A percentile compares a stretch with the other conserved stretches of the same genome.
phyloP scores from a whole-genome alignment of 2,797 vertebrate species.

The Petrocephalus schoutedeni region DNA sequence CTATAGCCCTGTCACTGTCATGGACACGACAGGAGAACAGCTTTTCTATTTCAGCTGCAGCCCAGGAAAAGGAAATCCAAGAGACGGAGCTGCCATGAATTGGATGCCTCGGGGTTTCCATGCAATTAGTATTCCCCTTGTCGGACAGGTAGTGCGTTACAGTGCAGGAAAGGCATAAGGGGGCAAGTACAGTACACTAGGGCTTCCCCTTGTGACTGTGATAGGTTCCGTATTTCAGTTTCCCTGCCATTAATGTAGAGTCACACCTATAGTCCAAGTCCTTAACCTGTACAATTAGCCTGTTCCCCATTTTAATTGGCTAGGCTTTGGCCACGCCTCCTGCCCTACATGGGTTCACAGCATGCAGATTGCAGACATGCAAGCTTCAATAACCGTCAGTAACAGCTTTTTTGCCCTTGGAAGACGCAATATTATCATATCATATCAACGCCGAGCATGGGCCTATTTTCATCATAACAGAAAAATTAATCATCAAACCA shows the following conservation, averaged over 20 bases:
- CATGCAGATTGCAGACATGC: neutral
- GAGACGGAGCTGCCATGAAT: neutral
- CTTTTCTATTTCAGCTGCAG: neutral
- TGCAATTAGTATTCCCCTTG: neutral
- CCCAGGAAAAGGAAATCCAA: neutral
- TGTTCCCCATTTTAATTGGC: neutral
- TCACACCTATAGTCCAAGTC: neutral
- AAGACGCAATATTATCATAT: neutral
- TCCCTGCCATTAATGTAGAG: neutral
- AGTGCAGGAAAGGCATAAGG: neutral
- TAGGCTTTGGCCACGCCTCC: neutral
- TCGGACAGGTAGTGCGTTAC: neutral
- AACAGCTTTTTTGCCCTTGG: conserved; percentile 11
- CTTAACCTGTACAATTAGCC: neutral
- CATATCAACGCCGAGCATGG: conserved; percentile 4
- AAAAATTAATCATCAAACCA: conserved; percentile 14
- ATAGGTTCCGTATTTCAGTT: neutral
- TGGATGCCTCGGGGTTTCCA: neutral
- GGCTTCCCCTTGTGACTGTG: neutral
- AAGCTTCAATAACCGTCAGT: neutral
- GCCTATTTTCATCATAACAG: conserved; percentile 14
- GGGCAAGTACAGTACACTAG: neutral
- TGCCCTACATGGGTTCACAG: neutral
- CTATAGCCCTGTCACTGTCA: neutral
- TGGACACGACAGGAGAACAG: neutral